Evolutionary conservation across 2,797 vertebrate species (phyloP), one percentile per base, ranked within the genome.

Genomic region (Enteromius afrohamiltoni): DNA sequence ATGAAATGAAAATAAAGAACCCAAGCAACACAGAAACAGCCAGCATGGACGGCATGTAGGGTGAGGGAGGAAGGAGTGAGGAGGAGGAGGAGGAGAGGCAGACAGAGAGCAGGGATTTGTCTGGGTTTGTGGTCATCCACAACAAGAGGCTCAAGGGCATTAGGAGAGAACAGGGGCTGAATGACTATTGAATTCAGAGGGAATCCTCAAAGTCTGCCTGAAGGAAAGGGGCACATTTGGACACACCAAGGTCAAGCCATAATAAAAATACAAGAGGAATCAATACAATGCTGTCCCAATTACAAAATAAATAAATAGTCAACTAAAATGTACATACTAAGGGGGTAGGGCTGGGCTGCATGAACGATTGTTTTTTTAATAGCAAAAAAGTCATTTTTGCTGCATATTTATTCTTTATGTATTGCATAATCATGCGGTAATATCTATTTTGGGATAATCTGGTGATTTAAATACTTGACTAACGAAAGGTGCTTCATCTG

Each of bases 71-170:
- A 70, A 71, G 17, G 86, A 67, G 42, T 84, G 86, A 84, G 79
- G 78, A 47, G 80, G 85, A 88, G 80, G 85, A 88, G 86, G 85
- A 92, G 89, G 88, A 87, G 90, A 90, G 86, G 91, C 78, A 86
- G 87, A 91, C 83, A 89, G 86, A 88, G 77, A 90, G 76, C 29
- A 76, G 79, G 89, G 71, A 86, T 74, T 87, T 88, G 89, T 87
- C 89, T 91, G 90, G 90, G 91, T 93, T 93, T 93, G 93, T 92
- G 91, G 87, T 91, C 85, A 88, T 90, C 88, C 77, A 88, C 74
- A 86, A 90, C 79, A 91, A 82, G 31, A 88, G 86, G 81, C 86
- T 90, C 73, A 81, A 78, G 67, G 88, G 84, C 80, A 86, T 91
- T 86, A 23, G 87, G 76, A 86, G 82, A 75, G 79, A 29, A 45